Conservation (phyloP, 1,140 invertebrate species). For the Cherax quadricarinatus region DNA sequence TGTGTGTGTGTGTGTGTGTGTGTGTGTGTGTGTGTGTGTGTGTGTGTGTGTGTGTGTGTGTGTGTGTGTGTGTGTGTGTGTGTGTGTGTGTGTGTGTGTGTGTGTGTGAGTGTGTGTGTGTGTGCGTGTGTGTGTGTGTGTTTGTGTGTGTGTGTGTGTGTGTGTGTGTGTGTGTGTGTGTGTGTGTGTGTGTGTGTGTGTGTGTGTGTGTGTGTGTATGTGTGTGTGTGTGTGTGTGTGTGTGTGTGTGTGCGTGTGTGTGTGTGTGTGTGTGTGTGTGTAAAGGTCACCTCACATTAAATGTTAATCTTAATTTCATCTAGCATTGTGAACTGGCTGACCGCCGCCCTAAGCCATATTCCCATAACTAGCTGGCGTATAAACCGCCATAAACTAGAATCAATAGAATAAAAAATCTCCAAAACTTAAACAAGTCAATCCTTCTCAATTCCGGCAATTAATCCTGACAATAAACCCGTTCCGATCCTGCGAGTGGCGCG, state of each 20-base stretch:
- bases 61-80: background rate
- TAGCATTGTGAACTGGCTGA: too few relatives aligned
- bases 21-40: background rate
- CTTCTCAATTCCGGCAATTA: constrained; percentile 63
- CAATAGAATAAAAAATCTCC: constrained; percentile 36
- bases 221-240: constrained; percentile 16
- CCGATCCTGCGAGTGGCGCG: constrained; percentile 50
- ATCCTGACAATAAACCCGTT: constrained; percentile 66
- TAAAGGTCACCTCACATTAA: background rate
- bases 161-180: background rate
- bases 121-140: background rate
- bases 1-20: constrained; percentile 10
- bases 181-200: background rate
- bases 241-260: background rate
- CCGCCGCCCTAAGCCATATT: background rate
- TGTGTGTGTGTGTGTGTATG: background rate
- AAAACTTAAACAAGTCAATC: constrained; percentile 59
- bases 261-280: background rate
- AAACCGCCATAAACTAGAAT: constrained; percentile 41
- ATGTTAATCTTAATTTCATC: too few relatives aligned
- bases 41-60: background rate
- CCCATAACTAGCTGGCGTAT: constrained; percentile 14
- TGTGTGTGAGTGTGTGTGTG: background rate
- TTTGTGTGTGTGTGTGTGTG: too few relatives aligned
- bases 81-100: background rate